These are phyloP conservation scores for Eubasilissa regina DNA, from an alignment of 1,140 invertebrate genomes.

Conservation along the genomic window DNA sequence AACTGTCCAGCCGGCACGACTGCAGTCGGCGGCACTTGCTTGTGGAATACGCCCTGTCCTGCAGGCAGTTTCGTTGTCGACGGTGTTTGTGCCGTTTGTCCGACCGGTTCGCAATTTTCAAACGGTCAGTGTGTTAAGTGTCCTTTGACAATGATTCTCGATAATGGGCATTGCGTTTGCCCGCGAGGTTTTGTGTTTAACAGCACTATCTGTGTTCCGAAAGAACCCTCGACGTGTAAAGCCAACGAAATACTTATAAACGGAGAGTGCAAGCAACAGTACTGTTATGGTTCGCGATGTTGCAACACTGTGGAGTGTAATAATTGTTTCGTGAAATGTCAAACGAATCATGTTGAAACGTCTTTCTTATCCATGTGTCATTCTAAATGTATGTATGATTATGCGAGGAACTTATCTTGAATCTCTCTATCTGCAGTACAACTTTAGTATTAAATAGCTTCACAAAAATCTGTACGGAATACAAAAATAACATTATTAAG, in stretches of 20 bases:
- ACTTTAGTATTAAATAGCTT: too few species aligned
- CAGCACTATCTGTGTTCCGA: too few species aligned
- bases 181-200: not conserved
- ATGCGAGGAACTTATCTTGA: too few species aligned
- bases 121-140: not conserved
- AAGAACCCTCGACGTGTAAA: too few species aligned
- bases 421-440: too few species aligned
- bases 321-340: not conserved
- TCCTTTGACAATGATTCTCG: not conserved
- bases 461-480: too few species aligned
- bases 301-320: not conserved
- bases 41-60: not conserved
- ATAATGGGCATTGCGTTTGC: not conserved
- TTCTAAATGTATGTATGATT: too few species aligned
- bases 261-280: not conserved
- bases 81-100: not conserved
- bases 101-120: not conserved
- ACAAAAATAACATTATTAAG: too few species aligned
- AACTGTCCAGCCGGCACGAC: not conserved
- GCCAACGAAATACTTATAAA: too few species aligned
- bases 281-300: not conserved
- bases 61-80: not conserved
- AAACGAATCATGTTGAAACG: too few species aligned
- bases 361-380: too few species aligned
- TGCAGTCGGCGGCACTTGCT: not conserved